Percentiles rank a stretch among this genome's conserved stretches.
phyloP scores from a whole-genome alignment of 1,140 invertebrate species.

The Drosophila sucinea region DNA sequence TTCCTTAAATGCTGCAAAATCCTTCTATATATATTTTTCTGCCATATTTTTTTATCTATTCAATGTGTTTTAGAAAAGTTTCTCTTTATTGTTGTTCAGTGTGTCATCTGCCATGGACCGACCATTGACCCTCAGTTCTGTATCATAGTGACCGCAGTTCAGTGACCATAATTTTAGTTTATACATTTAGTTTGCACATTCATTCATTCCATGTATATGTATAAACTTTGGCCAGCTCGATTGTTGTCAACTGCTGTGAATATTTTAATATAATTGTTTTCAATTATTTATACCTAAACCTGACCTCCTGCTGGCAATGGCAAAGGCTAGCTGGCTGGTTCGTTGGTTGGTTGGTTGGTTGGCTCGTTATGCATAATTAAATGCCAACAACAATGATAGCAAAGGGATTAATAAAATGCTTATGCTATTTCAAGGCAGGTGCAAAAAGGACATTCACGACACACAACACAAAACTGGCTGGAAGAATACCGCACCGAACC shows the following conservation, averaged over 20 bases:
- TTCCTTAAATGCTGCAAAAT: no score
- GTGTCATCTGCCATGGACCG: neutral
- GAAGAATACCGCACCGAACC: slow-evolving; percentile 3
- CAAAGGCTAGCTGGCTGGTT: slow-evolving; percentile 30
- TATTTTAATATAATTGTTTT: slow-evolving; percentile 67
- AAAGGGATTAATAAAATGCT: slow-evolving; percentile 60
- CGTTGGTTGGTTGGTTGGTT: slow-evolving; percentile 25
- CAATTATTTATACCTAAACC: slow-evolving; percentile 64
- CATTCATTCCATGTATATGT: neutral
- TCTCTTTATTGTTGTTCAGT: no score
- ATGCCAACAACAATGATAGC: slow-evolving; percentile 41
- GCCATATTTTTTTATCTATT: no score
- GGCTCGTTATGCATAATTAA: slow-evolving; percentile 69
- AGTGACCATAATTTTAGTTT: slow-evolving; percentile 30
- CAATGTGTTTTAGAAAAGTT: no score
- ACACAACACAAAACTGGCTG: slow-evolving; percentile 21
- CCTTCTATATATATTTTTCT: no score
- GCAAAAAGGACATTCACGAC: slow-evolving; percentile 31
- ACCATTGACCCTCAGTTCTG: slow-evolving; percentile 5
- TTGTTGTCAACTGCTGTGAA: slow-evolving; percentile 38
- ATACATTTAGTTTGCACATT: slow-evolving; percentile 27
- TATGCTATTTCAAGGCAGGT: slow-evolving; percentile 41
- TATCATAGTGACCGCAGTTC: neutral
- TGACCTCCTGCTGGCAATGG: slow-evolving; percentile 14
- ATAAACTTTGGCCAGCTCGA: slow-evolving; percentile 23